Base-by-base conservation (phyloP, 2,888 invertebrate species). In the Andrena bucephala region DNA sequence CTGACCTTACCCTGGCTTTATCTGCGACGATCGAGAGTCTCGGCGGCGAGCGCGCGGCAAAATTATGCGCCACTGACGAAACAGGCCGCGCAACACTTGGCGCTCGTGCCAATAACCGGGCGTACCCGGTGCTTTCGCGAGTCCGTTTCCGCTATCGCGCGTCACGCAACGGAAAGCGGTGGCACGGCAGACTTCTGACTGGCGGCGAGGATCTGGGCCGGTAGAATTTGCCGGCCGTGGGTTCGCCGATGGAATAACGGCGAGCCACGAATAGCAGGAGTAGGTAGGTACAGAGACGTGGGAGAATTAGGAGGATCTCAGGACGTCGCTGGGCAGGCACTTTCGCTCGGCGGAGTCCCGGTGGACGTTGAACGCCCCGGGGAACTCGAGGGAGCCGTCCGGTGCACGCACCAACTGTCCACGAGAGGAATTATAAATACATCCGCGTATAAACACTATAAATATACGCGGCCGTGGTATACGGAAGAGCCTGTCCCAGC, bases 361-460 rank as follows among this genome's bases (percentile, higher is more conserved):
- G 59, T 31, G 20, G 42, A 13, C 24, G 50, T 60, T 13, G 42
- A 57, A 36, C 8, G n/a, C 7, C 60, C 33, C 16, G 29, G 70
- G 70, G 76, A 42, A 54, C 66, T 57, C 31, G 77, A 72, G 65
- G 73, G 62, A 77, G n/a, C 3, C 6, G 69, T 57, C 29, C 59
- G 2, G n/a, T 29, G 50, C 50, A 20, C 60, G 68, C 33, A 77
- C 84, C 77, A 82, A 85, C 83, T 87, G 86, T 89, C 65, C 85
- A 84, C 82, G 70, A 87, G 82, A 83, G 81, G 90, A 90, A 91
- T 92, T 92, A 91, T 91, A 92, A 92, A 92, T 92, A 92, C 89
- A 85, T 87, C 82, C 85, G 81, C 86, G 88, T 88, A 89, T 90
- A 90, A 92, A 92, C 89, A 90, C 90, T 90, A 90, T 91, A 90